These are phyloP conservation scores for Monopterus albus DNA, from an alignment of 2,113 vertebrate genomes.

Conservation along the genomic window DNA sequence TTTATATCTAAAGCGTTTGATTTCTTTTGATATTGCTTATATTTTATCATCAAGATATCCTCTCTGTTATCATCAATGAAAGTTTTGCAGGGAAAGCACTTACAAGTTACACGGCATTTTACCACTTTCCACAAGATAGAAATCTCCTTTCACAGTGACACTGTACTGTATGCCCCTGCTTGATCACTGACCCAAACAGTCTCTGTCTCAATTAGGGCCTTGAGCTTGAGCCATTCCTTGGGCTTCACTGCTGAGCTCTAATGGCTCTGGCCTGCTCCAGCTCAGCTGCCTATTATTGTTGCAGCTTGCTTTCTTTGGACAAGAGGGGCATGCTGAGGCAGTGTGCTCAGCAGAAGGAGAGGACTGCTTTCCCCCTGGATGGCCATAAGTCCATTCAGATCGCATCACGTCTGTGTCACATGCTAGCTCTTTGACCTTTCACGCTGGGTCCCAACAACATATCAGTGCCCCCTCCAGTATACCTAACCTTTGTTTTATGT, in stretches of 20 bases:
- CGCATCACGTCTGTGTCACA: conserved; percentile 70
- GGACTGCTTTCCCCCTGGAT: conserved; percentile 61
- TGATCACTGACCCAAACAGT: conserved; percentile 74
- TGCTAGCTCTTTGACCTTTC: conserved; percentile 72
- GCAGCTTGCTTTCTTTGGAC: conserved; percentile 62
- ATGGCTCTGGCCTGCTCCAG: conserved; percentile 65
- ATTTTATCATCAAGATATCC: conserved; percentile 32
- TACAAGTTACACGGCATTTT: background rate
- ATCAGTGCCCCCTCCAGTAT: conserved; percentile 45
- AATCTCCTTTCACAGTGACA: conserved; percentile 54
- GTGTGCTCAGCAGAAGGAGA: conserved; percentile 57
- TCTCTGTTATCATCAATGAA: conserved; percentile 16
- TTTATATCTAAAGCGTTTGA: conserved; percentile 61
- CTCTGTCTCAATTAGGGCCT: conserved; percentile 71
- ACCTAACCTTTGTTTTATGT: conserved; percentile 22
- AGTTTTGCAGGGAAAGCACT: conserved; percentile 11
- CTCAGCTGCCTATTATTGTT: conserved; percentile 73
- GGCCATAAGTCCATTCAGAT: conserved; percentile 64
- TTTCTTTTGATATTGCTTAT: conserved; percentile 51
- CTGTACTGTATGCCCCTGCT: conserved; percentile 39
- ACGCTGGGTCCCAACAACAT: conserved; percentile 59
- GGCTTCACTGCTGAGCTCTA: conserved; percentile 65
- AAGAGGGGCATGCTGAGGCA: conserved; percentile 52
- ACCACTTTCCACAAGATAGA: conserved; percentile 36
- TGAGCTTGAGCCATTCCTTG: conserved; percentile 52